phyloP scores from a whole-genome alignment of 2,113 vertebrate species.

The Apeltes quadracus region DNA sequence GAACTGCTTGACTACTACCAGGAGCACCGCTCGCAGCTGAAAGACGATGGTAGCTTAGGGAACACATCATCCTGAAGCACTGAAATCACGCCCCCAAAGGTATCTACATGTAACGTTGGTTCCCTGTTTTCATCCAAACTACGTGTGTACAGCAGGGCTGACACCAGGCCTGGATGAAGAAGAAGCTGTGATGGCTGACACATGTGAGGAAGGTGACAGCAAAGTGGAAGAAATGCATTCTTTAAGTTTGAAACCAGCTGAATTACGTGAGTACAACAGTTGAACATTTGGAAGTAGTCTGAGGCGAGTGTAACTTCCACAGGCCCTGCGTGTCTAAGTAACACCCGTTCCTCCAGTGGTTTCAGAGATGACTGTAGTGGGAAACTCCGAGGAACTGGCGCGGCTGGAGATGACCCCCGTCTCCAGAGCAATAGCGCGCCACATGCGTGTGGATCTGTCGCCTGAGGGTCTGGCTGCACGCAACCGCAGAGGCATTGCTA shows the following conservation, averaged over 20 bases:
- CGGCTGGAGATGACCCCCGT: conserved; percentile 80
- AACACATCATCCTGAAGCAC: not conserved
- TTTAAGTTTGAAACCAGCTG: conserved; percentile 8
- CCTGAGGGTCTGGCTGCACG: conserved; percentile 66
- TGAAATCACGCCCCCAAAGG: not conserved
- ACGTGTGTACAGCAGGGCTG: conserved; percentile 41
- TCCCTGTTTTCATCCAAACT: conserved; percentile 19
- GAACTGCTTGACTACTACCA: conserved; percentile 85
- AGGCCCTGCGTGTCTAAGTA: too few species aligned
- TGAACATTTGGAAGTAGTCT: not conserved
- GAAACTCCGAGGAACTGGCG: conserved; percentile 54
- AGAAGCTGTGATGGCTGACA: conserved; percentile 45
- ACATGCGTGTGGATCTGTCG: conserved; percentile 78
- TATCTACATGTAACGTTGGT: not conserved
- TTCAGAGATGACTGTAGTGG: conserved; percentile 51
- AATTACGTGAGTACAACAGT: conserved; percentile 44
- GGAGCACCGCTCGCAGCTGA: conserved; percentile 64
- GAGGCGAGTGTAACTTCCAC: not conserved
- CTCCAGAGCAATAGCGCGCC: conserved; percentile 75
- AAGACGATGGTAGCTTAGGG: conserved; percentile 65
- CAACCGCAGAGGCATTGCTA: conserved; percentile 80
- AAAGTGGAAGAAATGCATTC: conserved; percentile 64
- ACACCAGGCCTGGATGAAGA: conserved; percentile 10
- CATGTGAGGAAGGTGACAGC: conserved; percentile 52
- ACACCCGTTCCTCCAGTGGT: conserved; percentile 18